Evolutionary conservation across 2,113 vertebrate species (phyloP).

Genomic region (Centrocercus urophasianus): DNA sequence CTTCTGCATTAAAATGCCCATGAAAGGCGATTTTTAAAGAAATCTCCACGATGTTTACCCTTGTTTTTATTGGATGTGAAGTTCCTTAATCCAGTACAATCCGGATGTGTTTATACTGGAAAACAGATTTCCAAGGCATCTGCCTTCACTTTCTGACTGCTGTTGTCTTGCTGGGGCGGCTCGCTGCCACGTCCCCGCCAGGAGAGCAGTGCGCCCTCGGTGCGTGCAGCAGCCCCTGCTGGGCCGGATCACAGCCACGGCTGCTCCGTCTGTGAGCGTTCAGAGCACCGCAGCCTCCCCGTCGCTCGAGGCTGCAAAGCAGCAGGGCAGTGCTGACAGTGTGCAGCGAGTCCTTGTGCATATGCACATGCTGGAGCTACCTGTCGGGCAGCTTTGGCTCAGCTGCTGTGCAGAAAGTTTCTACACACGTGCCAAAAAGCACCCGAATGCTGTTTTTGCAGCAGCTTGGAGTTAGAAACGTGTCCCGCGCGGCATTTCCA

Average conservation of each 20-base stretch:
- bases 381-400: neutral
- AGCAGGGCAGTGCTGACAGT: neutral
- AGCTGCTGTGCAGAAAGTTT: neutral
- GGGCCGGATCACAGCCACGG: accelerated
- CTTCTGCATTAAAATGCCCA: neutral
- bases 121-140: neutral
- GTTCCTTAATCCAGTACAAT: neutral
- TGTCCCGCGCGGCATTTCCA: accelerated
- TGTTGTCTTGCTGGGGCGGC: neutral
- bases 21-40: conserved; percentile 14
- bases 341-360: neutral
- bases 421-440: accelerated
- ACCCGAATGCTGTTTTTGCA: accelerated
- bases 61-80: conserved; percentile 6
- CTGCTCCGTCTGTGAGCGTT: neutral
- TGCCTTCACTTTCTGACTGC: neutral
- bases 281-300: neutral
- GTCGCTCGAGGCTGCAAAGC: neutral
- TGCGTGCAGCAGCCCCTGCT: accelerated
- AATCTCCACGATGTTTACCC: neutral
- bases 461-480: accelerated
- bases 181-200: too few species aligned
- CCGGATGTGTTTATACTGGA: neutral
- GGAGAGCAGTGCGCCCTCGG: accelerated
- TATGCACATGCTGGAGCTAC: accelerated